Percentiles rank a stretch among this genome's conserved stretches.
Conservation (phyloP, 2,888 invertebrate genomes). For the Pogonocherus hispidulus region DNA sequence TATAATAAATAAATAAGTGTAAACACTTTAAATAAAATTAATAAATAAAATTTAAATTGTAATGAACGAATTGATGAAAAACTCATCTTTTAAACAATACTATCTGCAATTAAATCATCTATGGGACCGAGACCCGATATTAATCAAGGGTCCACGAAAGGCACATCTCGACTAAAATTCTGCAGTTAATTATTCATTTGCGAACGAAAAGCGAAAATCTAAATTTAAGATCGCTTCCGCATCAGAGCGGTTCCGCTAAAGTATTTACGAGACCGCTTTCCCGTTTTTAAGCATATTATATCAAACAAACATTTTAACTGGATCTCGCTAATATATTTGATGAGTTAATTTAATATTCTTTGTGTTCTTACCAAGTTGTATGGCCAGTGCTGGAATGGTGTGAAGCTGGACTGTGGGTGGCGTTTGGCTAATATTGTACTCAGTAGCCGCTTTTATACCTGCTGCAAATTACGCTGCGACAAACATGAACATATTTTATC, state of each 20-base stretch:
- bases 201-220: not conserved
- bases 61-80: too few relatives aligned
- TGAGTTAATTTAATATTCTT: slow-evolving; percentile 27
- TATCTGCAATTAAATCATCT: too few relatives aligned
- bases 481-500: too few relatives aligned
- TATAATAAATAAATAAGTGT: too few relatives aligned
- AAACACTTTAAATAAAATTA: too few relatives aligned
- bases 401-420: slow-evolving; percentile 4
- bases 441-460: too few relatives aligned
- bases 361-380: slow-evolving; percentile 25
- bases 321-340: slow-evolving; percentile 16
- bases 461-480: too few relatives aligned
- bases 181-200: slow-evolving; percentile 10
- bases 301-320: slow-evolving; percentile 24
- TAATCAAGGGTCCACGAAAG: not conserved
- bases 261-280: slow-evolving; percentile 4
- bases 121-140: not conserved
- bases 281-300: slow-evolving; percentile 25
- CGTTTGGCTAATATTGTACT: not conserved
- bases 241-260: slow-evolving; percentile 9
- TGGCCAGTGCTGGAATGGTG: slow-evolving; percentile 14
- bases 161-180: not conserved
- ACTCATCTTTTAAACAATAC: not conserved
- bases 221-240: slow-evolving; percentile 8
- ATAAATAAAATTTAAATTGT: too few relatives aligned